phyloP scores from a whole-genome alignment of 2,888 invertebrate species.

The Colostygia pectinataria region DNA sequence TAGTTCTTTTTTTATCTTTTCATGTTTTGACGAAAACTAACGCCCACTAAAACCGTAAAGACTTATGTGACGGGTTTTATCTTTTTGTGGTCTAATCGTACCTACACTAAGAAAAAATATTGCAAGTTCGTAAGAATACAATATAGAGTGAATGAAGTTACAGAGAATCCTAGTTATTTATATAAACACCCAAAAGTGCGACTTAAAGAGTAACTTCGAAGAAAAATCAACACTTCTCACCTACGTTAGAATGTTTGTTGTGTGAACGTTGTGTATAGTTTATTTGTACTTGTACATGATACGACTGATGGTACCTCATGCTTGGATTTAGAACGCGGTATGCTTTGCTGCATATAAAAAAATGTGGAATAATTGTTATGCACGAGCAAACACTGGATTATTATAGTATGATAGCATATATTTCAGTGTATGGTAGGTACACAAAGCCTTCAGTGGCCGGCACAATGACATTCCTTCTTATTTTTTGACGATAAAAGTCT shows the following conservation, averaged over 20 bases:
- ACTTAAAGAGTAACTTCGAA: slow-evolving; percentile 2
- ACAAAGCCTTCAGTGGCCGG: slow-evolving; percentile 37
- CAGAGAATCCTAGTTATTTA: too few species aligned
- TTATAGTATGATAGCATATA: slow-evolving; percentile 1
- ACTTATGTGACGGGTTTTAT: too few species aligned
- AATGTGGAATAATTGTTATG: slow-evolving; percentile 37
- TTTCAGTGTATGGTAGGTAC: slow-evolving; percentile 31
- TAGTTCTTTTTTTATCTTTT: too few species aligned
- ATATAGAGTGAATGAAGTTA: too few species aligned
- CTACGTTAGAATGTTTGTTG: background rate
- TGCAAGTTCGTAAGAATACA: too few species aligned
- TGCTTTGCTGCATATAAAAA: slow-evolving; percentile 41
- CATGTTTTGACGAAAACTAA: too few species aligned
- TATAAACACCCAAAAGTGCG: too few species aligned
- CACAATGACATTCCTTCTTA: slow-evolving; percentile 55
- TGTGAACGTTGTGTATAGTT: too few species aligned
- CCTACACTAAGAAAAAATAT: too few species aligned
- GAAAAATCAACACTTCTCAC: slow-evolving; percentile 10
- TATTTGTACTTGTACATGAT: too few species aligned
- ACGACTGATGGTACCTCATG: slow-evolving; percentile 23
- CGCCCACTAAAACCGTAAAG: too few species aligned
- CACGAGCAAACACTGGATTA: slow-evolving; percentile 33
- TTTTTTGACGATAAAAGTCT: slow-evolving; percentile 37
- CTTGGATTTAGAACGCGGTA: slow-evolving; percentile 11
- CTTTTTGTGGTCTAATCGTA: too few species aligned